Base-by-base conservation (phyloP, 1,140 invertebrate genomes). In the Aradophagus sp. region DNA sequence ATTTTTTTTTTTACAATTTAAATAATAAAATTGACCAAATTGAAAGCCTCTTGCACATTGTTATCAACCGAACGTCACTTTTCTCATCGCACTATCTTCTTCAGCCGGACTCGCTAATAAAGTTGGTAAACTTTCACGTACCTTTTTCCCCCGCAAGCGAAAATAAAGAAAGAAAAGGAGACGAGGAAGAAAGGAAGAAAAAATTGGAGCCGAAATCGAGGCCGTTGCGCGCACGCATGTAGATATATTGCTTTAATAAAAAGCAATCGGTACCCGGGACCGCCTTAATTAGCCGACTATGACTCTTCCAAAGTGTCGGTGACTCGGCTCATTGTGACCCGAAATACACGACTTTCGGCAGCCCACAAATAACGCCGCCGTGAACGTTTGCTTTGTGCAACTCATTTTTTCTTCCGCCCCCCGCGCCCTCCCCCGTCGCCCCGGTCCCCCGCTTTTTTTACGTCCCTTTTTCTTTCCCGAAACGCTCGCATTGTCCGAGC, bases 271-370 rank as follows among this genome's bases (percentile, higher is more conserved):
- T 68, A 42, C 45, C 47, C 45, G 32, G 63, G 29, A 34, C 68
- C 48, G 50, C 63, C 69, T 76, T 76, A 78, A 77, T 76, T 72
- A 77, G 59, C 66, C 23, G 73, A 73, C 74, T 73, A 73, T 77
- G 71, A 77, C 63, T 73, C 69, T 62, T 62, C 61, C 44, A 67
- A 69, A 78, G 75, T 62, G 52, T 62, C 65, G 48, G 56, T 68
- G 71, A 73, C 66, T 75, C 53, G 58, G 55, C 73, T 74, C 69
- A 58, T 77, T 65, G 68, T 65, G 55, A 48, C 53, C 68, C 39
- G 36, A 71, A 71, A 70, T 63, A 63, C 61, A 71, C 48, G 59
- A 71, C 68, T 71, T 65, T 71, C 68, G 61, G 68, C 68, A 59
- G 68, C 59, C 41, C 53, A 71, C 61, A 65, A 71, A 65, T 71